phyloP scores from a whole-genome alignment of 2,113 vertebrate genomes.

The Cichladusa arquata region DNA sequence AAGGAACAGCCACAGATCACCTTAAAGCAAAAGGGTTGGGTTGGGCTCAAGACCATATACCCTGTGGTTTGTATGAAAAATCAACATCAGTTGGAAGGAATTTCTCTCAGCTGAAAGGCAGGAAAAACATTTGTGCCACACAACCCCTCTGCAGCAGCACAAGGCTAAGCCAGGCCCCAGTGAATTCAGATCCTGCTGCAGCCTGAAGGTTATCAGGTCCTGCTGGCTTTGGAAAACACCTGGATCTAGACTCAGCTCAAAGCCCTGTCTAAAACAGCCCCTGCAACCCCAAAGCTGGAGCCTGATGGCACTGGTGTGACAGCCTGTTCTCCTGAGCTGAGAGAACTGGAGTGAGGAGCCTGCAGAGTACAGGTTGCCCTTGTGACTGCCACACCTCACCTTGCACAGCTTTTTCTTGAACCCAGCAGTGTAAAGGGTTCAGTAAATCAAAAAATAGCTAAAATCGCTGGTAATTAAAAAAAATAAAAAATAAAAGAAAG shows the following conservation, averaged over 20 bases:
- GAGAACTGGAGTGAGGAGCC: background rate
- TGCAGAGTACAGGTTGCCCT: background rate
- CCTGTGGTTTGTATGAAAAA: conserved; percentile 14
- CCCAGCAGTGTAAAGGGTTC: background rate
- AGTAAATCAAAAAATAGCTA: background rate
- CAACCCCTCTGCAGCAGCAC: background rate
- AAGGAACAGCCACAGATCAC: background rate
- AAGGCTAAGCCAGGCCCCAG: background rate
- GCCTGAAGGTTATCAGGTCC: background rate
- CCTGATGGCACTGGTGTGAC: background rate
- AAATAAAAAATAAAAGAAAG: background rate
- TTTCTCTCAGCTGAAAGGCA: conserved; percentile 2
- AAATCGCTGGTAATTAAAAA: background rate
- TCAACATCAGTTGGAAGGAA: conserved; percentile 48
- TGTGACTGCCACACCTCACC: background rate
- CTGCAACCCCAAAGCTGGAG: background rate
- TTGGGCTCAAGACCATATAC: background rate
- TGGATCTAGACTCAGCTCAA: background rate
- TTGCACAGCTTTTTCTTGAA: background rate
- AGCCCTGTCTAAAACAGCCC: background rate
- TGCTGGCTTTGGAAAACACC: background rate
- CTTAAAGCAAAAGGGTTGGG: background rate
- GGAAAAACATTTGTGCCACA: background rate
- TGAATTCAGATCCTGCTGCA: background rate
- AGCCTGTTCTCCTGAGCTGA: background rate